A percentile compares a stretch with the other conserved stretches of the same genome.
Evolutionary conservation across 2,797 vertebrate species (phyloP).

Genomic region (Megaceryle alcyon): DNA sequence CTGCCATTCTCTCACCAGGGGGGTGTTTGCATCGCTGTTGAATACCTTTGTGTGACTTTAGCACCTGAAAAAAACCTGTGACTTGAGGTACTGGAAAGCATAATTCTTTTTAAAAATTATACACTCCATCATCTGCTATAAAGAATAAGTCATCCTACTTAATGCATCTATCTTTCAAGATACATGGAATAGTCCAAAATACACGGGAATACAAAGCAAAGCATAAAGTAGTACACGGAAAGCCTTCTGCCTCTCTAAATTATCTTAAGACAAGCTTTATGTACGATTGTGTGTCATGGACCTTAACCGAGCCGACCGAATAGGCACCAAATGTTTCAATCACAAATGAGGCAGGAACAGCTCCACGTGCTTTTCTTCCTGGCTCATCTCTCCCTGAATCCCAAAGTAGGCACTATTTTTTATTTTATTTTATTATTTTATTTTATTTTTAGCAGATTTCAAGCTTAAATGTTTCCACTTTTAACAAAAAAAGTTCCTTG

Average conservation of each 20-base stretch:
- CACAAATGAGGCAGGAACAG: neutral
- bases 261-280: neutral
- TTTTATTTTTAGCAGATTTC: neutral
- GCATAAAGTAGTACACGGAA: neutral
- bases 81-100: neutral
- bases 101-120: neutral
- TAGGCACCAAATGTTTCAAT: neutral
- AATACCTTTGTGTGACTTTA: neutral
- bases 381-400: neutral
- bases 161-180: neutral
- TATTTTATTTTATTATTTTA: neutral
- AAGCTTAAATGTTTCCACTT: neutral
- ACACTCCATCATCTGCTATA: neutral
- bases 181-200: neutral
- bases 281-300: neutral
- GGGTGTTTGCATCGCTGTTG: neutral
- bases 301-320: accelerated
- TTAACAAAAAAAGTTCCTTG: neutral
- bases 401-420: neutral
- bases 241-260: neutral
- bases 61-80: neutral
- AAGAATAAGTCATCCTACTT: neutral
- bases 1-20: neutral
- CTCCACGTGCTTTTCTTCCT: neutral
- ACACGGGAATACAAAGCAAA: neutral